A percentile compares a stretch with the other conserved stretches of the same genome.
Evolutionary conservation across 2,797 vertebrate species (phyloP).

Genomic region (Synaphobranchus kaupii): DNA sequence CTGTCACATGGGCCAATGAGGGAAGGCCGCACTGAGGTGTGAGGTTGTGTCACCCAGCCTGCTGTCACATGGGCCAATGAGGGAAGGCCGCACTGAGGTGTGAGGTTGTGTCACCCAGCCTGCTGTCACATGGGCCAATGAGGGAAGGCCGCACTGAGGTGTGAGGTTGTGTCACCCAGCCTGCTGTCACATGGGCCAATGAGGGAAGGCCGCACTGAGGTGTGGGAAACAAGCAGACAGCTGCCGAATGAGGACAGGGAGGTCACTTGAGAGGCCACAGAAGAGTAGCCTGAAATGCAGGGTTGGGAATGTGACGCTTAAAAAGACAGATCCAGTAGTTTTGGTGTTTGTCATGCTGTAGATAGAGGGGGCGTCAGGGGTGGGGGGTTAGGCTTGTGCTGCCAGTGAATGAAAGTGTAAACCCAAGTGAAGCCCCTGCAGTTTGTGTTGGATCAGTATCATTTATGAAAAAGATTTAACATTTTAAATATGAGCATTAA

Average conservation of each 20-base stretch:
- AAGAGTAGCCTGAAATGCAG: neutral
- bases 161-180: too few species aligned
- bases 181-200: neutral
- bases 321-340: neutral
- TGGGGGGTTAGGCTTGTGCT: neutral
- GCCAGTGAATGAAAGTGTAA: too few species aligned
- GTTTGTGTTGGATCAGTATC: neutral
- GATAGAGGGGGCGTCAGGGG: neutral
- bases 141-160: neutral
- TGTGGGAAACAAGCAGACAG: neutral
- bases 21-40: neutral
- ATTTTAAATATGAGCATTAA: neutral
- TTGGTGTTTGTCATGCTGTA: neutral
- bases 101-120: neutral
- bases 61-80: neutral
- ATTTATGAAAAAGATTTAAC: neutral
- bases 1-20: neutral
- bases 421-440: neutral
- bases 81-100: neutral
- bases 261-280: neutral
- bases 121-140: neutral
- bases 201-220: neutral
- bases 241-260: neutral
- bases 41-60: neutral
- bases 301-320: neutral